Conservation (phyloP, 2,113 vertebrate species). For the Herpailurus yagouaroundi region DNA sequence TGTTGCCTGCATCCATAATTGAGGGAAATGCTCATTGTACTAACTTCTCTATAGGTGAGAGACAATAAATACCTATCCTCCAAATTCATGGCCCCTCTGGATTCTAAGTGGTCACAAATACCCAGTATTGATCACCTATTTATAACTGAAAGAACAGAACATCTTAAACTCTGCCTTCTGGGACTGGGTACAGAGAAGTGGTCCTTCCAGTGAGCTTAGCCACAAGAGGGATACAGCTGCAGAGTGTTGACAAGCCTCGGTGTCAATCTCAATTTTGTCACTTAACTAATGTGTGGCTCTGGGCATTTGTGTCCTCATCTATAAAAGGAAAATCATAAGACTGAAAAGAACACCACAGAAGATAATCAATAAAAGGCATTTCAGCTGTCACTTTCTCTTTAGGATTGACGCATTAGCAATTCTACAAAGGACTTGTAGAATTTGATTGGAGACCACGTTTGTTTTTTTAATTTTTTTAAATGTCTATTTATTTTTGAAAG, state of each 20-base stretch:
- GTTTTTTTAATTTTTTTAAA: no score
- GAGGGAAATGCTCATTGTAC: neutral
- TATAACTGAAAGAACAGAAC: neutral
- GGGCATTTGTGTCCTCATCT: neutral
- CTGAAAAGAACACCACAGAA: neutral
- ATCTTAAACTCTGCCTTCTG: neutral
- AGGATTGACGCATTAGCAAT: neutral
- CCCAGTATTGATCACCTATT: neutral
- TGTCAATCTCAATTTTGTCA: neutral
- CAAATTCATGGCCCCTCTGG: neutral
- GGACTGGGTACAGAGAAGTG: neutral
- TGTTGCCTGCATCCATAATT: neutral
- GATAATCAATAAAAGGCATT: neutral
- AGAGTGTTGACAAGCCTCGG: fast-evolving
- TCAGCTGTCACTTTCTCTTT: neutral
- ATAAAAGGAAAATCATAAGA: neutral
- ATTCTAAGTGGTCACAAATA: neutral
- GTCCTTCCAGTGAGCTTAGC: neutral
- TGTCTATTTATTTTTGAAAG: no score
- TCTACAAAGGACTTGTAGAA: neutral
- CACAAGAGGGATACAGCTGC: neutral
- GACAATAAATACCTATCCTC: neutral
- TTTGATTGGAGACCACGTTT: neutral
- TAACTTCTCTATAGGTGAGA: neutral
- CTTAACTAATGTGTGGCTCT: neutral